These are phyloP conservation scores for Enchytraeus crypticus DNA, from an alignment of 2,888 invertebrate genomes.

Conservation along the genomic window DNA sequence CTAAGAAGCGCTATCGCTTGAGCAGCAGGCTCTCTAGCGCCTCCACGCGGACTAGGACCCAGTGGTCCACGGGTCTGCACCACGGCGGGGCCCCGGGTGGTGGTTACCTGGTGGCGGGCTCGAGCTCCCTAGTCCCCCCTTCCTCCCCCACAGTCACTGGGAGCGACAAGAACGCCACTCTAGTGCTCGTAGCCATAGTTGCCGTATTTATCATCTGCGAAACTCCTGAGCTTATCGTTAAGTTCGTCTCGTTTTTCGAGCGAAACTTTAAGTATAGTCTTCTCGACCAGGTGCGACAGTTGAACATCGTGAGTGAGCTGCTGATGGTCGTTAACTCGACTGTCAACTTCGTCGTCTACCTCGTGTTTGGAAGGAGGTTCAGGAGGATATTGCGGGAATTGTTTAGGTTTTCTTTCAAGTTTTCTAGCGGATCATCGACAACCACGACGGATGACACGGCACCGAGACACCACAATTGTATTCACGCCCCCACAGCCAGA, in stretches of 20 bases:
- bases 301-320: conserved; percentile 10
- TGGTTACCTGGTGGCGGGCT: background rate
- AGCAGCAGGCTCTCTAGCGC: no score
- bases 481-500: conserved; percentile 4
- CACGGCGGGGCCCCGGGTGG: background rate
- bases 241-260: conserved; percentile 8
- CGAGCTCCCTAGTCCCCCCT: background rate
- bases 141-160: background rate
- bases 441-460: background rate
- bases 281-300: background rate
- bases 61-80: background rate
- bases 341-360: conserved; percentile 27
- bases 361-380: conserved; percentile 24
- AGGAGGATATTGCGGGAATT: conserved; percentile 13
- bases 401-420: conserved; percentile 4
- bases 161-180: conserved; percentile 24
- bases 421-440: background rate
- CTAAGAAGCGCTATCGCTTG: no score
- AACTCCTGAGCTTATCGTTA: conserved; percentile 21
- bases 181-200: conserved; percentile 24
- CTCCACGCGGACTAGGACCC: background rate
- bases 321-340: conserved; percentile 23
- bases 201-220: conserved; percentile 25
- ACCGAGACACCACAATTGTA: conserved; percentile 4
- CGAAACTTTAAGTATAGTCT: background rate